A percentile compares a stretch with the other conserved stretches of the same genome.
phyloP scores from a whole-genome alignment of 2,888 invertebrate genomes.

The Drosophila rubida region DNA sequence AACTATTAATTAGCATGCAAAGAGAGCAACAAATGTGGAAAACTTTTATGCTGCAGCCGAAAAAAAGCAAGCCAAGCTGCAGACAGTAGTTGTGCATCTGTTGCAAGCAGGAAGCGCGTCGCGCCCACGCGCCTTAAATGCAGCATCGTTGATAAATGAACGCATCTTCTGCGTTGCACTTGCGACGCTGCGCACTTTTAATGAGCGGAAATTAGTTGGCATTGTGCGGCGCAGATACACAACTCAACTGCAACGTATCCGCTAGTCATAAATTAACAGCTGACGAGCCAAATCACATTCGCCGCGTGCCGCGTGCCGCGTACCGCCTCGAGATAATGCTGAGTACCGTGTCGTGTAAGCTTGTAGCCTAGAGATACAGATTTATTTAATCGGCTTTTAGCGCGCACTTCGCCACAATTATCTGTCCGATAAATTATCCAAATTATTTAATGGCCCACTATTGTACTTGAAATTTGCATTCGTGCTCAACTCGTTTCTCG shows the following conservation, averaged over 20 bases:
- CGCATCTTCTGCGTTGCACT: slow-evolving; percentile 70
- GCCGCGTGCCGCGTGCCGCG: slow-evolving; percentile 49
- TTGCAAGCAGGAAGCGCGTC: slow-evolving; percentile 62
- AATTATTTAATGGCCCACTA: slow-evolving; percentile 47
- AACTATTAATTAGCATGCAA: slow-evolving; percentile 62
- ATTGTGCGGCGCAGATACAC: slow-evolving; percentile 51
- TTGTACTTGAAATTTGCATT: slow-evolving; percentile 6
- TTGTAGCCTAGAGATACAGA: slow-evolving; percentile 38
- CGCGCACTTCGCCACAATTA: slow-evolving; percentile 50
- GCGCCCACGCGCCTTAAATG: slow-evolving; percentile 71
- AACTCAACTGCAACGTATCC: slow-evolving; percentile 38
- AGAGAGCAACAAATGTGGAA: slow-evolving; percentile 25
- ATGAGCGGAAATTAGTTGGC: slow-evolving; percentile 78
- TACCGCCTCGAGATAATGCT: neutral
- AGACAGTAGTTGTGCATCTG: slow-evolving; percentile 18
- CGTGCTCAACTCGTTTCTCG: slow-evolving; percentile 18
- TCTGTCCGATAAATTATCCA: slow-evolving; percentile 67
- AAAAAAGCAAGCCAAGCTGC: slow-evolving; percentile 17
- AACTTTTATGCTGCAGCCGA: slow-evolving; percentile 24
- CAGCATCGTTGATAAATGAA: slow-evolving; percentile 67
- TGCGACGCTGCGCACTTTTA: slow-evolving; percentile 67
- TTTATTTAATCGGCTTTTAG: slow-evolving; percentile 53
- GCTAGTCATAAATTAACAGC: slow-evolving; percentile 58
- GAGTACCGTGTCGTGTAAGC: neutral
- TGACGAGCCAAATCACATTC: slow-evolving; percentile 30